These are phyloP conservation scores for Andrena minutula DNA, from an alignment of 2,888 invertebrate species.

Conservation along the genomic window DNA sequence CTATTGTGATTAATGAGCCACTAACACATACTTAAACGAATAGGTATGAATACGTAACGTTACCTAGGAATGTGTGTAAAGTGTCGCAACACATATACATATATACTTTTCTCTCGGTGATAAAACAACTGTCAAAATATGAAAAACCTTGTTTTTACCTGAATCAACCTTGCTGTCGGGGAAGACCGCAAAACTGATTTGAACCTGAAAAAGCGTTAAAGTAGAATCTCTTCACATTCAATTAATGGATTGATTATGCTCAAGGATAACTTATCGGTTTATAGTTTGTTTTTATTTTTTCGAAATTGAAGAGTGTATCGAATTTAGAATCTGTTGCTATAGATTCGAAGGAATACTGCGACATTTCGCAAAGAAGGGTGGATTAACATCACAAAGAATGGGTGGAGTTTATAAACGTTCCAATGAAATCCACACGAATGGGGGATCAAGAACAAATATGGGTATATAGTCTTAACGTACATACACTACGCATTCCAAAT, in stretches of 20 bases:
- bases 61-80: conserved; percentile 41
- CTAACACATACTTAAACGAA: conserved; percentile 11
- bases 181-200: conserved; percentile 83
- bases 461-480: conserved; percentile 55
- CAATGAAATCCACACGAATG: conserved; percentile 53
- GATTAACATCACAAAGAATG: conserved; percentile 38
- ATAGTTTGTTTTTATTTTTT: neutral
- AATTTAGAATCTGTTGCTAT: conserved; percentile 12
- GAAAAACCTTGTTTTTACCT: conserved; percentile 82
- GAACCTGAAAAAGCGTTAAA: conserved; percentile 83
- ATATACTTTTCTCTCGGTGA: conserved; percentile 78
- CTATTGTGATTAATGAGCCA: conserved; percentile 20
- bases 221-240: conserved; percentile 75
- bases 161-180: conserved; percentile 83
- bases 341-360: conserved; percentile 34
- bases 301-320: conserved; percentile 25
- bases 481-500: conserved; percentile 70
- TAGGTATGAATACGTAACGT: conserved; percentile 27
- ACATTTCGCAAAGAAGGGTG: conserved; percentile 24
- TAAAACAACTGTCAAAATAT: conserved; percentile 75
- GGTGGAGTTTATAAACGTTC: conserved; percentile 35
- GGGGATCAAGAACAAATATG: conserved; percentile 44
- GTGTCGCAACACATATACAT: conserved; percentile 33
- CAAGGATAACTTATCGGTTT: conserved; percentile 41
- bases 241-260: conserved; percentile 57